Evolutionary conservation across 2,888 invertebrate species (phyloP), one percentile per base, ranked within the genome.

Genomic region (Epinotia bilunana): DNA sequence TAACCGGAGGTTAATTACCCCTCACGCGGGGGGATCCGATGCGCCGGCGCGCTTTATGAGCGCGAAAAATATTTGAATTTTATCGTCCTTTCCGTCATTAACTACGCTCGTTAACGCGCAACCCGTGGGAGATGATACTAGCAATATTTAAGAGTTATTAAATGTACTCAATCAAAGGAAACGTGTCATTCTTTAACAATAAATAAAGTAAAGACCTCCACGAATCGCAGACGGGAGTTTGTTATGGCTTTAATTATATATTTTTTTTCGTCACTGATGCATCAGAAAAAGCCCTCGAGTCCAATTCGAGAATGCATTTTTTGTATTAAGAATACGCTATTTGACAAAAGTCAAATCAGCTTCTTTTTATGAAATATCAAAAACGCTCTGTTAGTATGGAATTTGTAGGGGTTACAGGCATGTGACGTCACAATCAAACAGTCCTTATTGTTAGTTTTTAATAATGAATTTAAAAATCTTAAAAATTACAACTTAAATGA

Each of bases 91-190:
- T 77, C 74, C 65, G 80, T 79, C 74, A 79, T 83, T 81, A 85
- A 83, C 81, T 78, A 79, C 81, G 85, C 83, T 82, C 83, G 81
- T 82, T 83, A 83, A 80, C 79, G 76, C 76, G 76, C 74, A 63
- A 33, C 65, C 39, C 63, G 65, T 71, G 74, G 74, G 71, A 74
- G 67, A 73, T 73, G 72, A 39, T 72, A 74, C 69, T 69, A 43
- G 60, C 58, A 46, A 58, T 69, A 60, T 69, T 69, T 69, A 46
- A 69, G 43, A 58, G 58, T 46, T 23, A 69, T 69, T 46, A 69
- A 69, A 69, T 69, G 11, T 60, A 60, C 69, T 46, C 69, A 60
- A 69, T 69, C 69, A 39, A 69, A 69, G 23, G 58, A 46, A 69
- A 69, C 69, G 69, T 69, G 23, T 43, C 69, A 69, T 69, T 57